Base-by-base conservation (phyloP, 2,888 invertebrate genomes). In the Monoplex corrugatus region DNA sequence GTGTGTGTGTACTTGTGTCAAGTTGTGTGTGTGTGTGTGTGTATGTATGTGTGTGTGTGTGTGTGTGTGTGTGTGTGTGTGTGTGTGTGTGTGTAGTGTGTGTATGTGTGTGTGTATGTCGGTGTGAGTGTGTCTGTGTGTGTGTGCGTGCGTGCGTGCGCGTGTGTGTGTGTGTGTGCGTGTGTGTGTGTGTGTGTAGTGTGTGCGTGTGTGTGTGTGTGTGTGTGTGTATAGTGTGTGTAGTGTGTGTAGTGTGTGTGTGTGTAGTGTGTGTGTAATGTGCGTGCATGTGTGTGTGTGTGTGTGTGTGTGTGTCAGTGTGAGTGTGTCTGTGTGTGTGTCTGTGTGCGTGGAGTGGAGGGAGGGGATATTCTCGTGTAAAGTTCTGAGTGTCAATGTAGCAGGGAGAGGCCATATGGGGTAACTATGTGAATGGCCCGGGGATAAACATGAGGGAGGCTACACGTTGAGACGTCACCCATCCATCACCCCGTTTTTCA, bases 131-230 rank as follows among this genome's bases (percentile, higher is more conserved):
- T n/a, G 68, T n/a, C 28, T 68, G 19, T n/a, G 28, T 68, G 68
- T 23, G 28, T 23, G 16, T 13, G 16, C n/a, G 68, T 68, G 68
- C n/a, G 68, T 68, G 68, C n/a, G 68, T 68, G 68, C n/a, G 68
- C n/a, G 68, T 68, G 68, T 68, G 68, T 68, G 68, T 68, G 68
- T 68, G 68, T 68, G 68, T 68, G 68, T 68, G 68, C n/a, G 68
- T 68, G 68, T 68, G 68, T 68, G 68, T 50, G 50, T 50, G 50
- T 50, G 50, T 2, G 68, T 23, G 68, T 23, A n/a, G 68, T 2
- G 68, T 68, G 68, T 68, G 68, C n/a, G 68, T 68, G 68, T 68
- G 68, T 68, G 68, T 68, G 68, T 68, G 68, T 68, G 68, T 68
- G 68, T 68, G 68, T 68, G 1, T 68, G 68, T 68, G 13, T 23